phyloP scores from a whole-genome alignment of 2,797 vertebrate species.

The Platyrinchus mystaceus region DNA sequence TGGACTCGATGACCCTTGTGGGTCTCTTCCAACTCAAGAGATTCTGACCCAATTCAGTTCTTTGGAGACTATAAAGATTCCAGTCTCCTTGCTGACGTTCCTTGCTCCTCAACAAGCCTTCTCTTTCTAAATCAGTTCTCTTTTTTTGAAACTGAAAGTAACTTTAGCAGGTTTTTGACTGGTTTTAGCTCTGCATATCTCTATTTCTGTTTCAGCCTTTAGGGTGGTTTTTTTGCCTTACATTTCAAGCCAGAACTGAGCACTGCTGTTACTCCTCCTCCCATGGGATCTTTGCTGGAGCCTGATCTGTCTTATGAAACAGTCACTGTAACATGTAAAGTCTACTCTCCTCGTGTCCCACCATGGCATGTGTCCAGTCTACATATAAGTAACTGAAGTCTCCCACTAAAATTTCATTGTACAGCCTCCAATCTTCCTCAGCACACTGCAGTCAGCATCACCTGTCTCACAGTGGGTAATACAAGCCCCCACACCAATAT shows the following conservation, averaged over 20 bases:
- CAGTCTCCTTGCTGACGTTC: background rate
- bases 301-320: background rate
- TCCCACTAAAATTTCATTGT: background rate
- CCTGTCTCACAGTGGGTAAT: background rate
- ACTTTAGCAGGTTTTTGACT: background rate
- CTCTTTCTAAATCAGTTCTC: background rate
- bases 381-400: background rate
- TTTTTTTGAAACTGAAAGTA: background rate
- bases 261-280: background rate
- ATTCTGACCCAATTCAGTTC: background rate
- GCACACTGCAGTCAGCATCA: background rate
- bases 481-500: background rate
- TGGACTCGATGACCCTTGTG: background rate
- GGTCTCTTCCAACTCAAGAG: background rate
- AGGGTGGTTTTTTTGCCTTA: background rate
- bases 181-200: background rate
- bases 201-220: background rate
- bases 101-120: background rate
- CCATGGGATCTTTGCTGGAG: background rate
- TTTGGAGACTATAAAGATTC: background rate
- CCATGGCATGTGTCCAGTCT: background rate
- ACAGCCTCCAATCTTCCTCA: background rate
- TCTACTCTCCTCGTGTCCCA: background rate
- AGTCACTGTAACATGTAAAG: background rate
- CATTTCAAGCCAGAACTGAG: background rate